Evolutionary conservation across 2,888 invertebrate species (phyloP), one percentile per base, ranked within the genome.

Genomic region (Mesochorus sp.): DNA sequence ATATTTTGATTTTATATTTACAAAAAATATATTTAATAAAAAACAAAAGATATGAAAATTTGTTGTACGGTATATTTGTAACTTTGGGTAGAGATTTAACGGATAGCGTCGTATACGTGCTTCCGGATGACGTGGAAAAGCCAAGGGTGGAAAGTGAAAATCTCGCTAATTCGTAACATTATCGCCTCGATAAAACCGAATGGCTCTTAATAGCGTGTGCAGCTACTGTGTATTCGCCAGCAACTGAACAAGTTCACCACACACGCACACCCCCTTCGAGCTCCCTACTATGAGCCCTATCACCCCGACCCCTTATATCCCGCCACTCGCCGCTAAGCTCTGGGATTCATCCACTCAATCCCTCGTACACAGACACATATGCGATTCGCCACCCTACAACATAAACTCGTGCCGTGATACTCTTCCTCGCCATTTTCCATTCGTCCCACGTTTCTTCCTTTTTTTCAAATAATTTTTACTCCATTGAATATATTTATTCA

Each of bases 151-250:
- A 83, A 84, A 87, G 86, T 87, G 86, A 86, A 88, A 88, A 88
- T 88, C 88, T 87, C 86, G 85, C 88, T 90, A 89, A 89, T 90
- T 90, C 87, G 88, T 85, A 87, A 87, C 87, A 90, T 89, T 89
- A 89, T 89, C 88, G 86, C 88, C 89, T 88, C 86, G 86, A 88
- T 88, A 86, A 88, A 88, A 82, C 82, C 82, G 85, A 87, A 87
- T 82, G 83, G 83, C 84, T 83, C 85, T 88, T 86, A 85, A 88
- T 87, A 85, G 85, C 79, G 82, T 83, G 82, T 83, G 59, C 19
- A 61, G 68, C 59, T 12, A 51, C 70, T 59, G 17, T n/a, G n/a
- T 57, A 44, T 61, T 70, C 59, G 26, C n/a, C 49, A 70, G 59
- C 61, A 28, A 70, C 28, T 19, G 70, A 70, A 51, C 49, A 70